These are phyloP conservation scores for Synanthedon tipuliformis DNA, from an alignment of 2,888 invertebrate genomes.

Conservation along the genomic window DNA sequence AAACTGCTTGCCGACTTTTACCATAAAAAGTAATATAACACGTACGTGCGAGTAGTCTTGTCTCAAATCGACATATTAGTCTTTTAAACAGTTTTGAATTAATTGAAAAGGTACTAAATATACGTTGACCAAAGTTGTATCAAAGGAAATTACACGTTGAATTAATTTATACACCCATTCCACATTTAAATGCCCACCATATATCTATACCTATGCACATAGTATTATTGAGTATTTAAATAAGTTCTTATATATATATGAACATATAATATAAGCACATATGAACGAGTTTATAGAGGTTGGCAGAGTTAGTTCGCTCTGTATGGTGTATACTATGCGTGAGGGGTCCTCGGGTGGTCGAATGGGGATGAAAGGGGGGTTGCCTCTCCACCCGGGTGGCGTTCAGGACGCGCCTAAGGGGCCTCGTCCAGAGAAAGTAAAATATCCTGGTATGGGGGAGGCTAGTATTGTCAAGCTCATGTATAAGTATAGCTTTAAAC, in stretches of 20 bases:
- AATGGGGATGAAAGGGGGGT: conserved; percentile 15
- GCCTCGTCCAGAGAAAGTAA: conserved; percentile 68
- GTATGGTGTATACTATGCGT: conserved; percentile 62
- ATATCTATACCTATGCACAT: neutral
- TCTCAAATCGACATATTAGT: too few relatives aligned
- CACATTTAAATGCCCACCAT: neutral
- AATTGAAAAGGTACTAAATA: too few relatives aligned
- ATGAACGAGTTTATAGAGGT: conserved; percentile 56
- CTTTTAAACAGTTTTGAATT: too few relatives aligned
- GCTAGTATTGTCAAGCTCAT: conserved; percentile 68
- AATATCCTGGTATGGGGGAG: conserved; percentile 68
- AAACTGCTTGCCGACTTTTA: too few relatives aligned
- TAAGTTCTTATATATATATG: conserved; percentile 44
- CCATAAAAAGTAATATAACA: too few relatives aligned
- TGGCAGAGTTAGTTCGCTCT: conserved; percentile 63
- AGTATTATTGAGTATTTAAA: conserved; percentile 58
- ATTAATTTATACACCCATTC: neutral
- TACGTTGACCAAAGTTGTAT: neutral
- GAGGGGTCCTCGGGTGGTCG: conserved; percentile 38
- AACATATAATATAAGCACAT: conserved; percentile 25
- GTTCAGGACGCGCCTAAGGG: conserved; percentile 54
- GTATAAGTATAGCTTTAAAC: conserved; percentile 68
- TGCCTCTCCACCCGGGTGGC: conserved; percentile 26
- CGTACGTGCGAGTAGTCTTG: too few relatives aligned
- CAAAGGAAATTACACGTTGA: neutral